Evolutionary conservation across 2,888 invertebrate genomes (phyloP).

Genomic region (Drosophila prostipennis): DNA sequence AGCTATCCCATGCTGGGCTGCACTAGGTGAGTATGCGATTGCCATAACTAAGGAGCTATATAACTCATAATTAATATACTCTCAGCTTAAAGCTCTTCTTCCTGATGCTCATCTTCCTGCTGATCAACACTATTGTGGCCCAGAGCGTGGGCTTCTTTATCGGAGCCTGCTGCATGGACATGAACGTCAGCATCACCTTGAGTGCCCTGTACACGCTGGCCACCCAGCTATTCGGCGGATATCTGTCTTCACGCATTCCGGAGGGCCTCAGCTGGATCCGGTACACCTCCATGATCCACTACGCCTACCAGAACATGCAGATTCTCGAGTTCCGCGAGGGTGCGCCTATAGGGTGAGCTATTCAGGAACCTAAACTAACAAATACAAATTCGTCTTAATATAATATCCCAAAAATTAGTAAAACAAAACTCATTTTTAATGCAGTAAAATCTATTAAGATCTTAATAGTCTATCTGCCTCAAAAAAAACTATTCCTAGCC

Average conservation of each 20-base stretch:
- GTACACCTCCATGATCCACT: constrained; percentile 91
- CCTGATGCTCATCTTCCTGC: constrained; percentile 88
- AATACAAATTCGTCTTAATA: no score
- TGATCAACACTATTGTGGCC: constrained; percentile 90
- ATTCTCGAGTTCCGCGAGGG: constrained; percentile 90
- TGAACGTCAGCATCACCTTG: constrained; percentile 91
- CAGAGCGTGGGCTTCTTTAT: constrained; percentile 92
- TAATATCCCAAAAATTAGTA: no score
- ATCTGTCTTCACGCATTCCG: constrained; percentile 90
- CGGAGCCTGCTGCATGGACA: constrained; percentile 90
- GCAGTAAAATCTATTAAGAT: no score
- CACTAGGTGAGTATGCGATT: constrained; percentile 67
- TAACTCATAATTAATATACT: not conserved
- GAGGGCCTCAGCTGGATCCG: constrained; percentile 90
- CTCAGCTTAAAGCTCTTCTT: constrained; percentile 87
- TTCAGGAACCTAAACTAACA: no score
- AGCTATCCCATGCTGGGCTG: constrained; percentile 90
- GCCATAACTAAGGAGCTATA: no score
- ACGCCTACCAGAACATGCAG: constrained; percentile 93
- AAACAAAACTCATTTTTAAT: no score
- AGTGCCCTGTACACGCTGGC: constrained; percentile 91
- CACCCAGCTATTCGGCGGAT: constrained; percentile 90
- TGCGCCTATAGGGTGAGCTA: constrained; percentile 87
- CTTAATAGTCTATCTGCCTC: no score
- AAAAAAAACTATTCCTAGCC: no score